Conservation (phyloP, 2,888 invertebrate species). For the Pristionchus fissidentatus region DNA sequence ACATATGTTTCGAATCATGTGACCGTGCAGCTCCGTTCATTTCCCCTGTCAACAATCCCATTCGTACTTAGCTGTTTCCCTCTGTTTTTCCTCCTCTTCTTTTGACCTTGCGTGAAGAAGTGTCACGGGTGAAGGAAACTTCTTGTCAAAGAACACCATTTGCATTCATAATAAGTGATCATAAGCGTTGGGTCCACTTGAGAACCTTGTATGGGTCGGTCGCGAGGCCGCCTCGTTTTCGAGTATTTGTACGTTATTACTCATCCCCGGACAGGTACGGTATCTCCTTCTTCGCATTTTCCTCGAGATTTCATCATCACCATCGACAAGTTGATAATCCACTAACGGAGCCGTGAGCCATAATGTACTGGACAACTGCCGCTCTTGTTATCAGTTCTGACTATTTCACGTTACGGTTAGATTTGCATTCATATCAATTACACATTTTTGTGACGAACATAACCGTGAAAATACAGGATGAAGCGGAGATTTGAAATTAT, state of each 20-base stretch:
- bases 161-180: slow-evolving; percentile 40
- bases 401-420: no score
- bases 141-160: slow-evolving; percentile 19
- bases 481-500: no score
- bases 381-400: slow-evolving; percentile 1
- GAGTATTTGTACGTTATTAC: slow-evolving; percentile 30
- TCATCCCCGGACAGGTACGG: slow-evolving; percentile 6
- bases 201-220: background rate
- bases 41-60: slow-evolving; percentile 19
- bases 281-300: background rate
- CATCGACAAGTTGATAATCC: background rate
- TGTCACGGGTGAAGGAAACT: slow-evolving; percentile 15
- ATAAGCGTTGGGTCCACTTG: slow-evolving; percentile 23
- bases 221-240: background rate
- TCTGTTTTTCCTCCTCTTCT: slow-evolving; percentile 5
- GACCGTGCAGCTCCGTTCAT: no score
- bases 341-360: background rate
- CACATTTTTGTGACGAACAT: no score
- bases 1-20: no score
- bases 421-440: no score
- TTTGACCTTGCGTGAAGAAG: slow-evolving; percentile 41
- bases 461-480: no score
- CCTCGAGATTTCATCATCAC: background rate
- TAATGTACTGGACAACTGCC: background rate
- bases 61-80: slow-evolving; percentile 1